These are phyloP conservation scores for Corapipo altera DNA, from an alignment of 2,113 vertebrate genomes.

Conservation along the genomic window DNA sequence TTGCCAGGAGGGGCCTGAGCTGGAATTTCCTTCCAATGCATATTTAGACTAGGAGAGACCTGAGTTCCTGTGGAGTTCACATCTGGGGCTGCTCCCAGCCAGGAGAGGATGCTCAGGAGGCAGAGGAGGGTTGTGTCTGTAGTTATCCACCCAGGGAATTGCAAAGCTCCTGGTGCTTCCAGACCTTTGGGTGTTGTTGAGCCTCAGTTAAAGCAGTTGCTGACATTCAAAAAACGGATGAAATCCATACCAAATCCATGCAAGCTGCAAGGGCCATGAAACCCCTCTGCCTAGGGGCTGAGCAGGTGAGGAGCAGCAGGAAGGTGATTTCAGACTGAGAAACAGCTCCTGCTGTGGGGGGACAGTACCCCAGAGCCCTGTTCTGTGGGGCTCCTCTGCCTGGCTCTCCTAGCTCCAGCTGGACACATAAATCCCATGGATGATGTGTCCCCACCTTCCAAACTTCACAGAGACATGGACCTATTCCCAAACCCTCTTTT, in stretches of 20 bases:
- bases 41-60: neutral
- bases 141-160: neutral
- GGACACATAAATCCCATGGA: rapidly evolving
- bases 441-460: neutral
- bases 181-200: neutral
- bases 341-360: neutral
- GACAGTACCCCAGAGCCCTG: neutral
- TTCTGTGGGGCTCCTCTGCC: too few species aligned
- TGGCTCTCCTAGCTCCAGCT: too few species aligned
- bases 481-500: neutral
- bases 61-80: neutral
- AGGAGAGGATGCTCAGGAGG: neutral
- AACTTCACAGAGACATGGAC: neutral
- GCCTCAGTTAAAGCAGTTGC: neutral
- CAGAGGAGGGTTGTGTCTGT: neutral
- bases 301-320: rapidly evolving
- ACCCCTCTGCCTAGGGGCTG: neutral
- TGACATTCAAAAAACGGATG: neutral
- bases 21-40: conserved; percentile 37
- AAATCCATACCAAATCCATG: neutral
- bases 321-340: neutral
- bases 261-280: neutral
- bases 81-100: neutral
- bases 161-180: rapidly evolving
- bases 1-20: neutral